A percentile compares a stretch with the other conserved stretches of the same genome.
These are phyloP conservation scores for Megaustenia siamemsis DNA, from an alignment of 2,888 invertebrate genomes.

Conservation along the genomic window DNA sequence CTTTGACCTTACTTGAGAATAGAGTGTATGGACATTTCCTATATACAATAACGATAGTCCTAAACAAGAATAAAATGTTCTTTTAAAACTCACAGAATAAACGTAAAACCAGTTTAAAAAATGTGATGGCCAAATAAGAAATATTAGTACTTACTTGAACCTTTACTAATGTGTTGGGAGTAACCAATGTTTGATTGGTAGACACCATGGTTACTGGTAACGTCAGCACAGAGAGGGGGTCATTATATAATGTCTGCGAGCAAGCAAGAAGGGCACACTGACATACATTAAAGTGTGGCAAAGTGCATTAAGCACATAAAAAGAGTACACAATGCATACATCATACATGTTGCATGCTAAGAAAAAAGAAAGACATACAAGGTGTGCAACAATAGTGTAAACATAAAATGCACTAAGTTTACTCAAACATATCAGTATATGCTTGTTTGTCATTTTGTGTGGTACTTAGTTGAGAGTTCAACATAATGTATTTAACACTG, in stretches of 20 bases:
- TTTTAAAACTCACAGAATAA: background rate
- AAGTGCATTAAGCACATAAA: too few species aligned
- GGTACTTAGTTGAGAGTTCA: too few species aligned
- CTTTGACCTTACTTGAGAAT: too few species aligned
- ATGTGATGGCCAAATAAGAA: background rate
- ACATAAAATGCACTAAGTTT: too few species aligned
- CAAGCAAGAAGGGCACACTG: constrained; percentile 11
- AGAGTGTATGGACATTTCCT: too few species aligned
- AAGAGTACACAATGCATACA: background rate
- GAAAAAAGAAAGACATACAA: too few species aligned
- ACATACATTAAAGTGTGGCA: too few species aligned
- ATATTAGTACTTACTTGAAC: background rate
- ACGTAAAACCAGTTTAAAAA: constrained; percentile 50
- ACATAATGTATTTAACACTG: too few species aligned
- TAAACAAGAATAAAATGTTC: too few species aligned
- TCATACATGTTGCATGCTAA: background rate
- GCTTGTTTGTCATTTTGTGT: background rate
- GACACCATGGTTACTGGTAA: constrained; percentile 16
- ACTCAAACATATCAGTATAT: too few species aligned
- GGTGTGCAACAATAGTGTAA: too few species aligned
- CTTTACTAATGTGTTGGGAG: background rate
- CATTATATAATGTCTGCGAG: constrained; percentile 32
- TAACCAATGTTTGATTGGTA: background rate
- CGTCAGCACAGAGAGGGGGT: constrained; percentile 39
- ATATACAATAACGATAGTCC: too few species aligned